Base-by-base conservation (phyloP, 1,140 invertebrate genomes). In the Drosophila pectinifera region DNA sequence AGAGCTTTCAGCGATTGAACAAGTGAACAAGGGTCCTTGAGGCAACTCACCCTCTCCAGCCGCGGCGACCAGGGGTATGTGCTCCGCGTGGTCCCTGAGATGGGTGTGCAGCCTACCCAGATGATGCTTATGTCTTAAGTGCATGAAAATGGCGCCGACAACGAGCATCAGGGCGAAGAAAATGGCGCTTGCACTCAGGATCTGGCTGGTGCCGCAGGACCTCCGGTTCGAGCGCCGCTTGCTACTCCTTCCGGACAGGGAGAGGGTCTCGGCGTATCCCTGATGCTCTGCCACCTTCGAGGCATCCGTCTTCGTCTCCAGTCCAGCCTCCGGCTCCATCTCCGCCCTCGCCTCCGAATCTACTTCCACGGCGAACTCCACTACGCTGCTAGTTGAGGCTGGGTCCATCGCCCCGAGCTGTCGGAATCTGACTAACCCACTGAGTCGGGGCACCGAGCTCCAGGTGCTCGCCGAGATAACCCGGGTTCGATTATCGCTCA, bases 141-240 rank as follows among this genome's bases (percentile, higher is more conserved):
- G 89, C 68, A 91, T 57, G 34, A 72, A 82, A 63, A 91, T 86
- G 42, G 89, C 79, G 18, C 61, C 89, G 8, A 73, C 31, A 48
- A 91, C 67, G 22, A 91, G 79, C 57, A 89, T 16, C 45, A 88
- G 57, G 4, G 76, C 67, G 5, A 80, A 4, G 49, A 67, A 53
- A 49, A 89, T 73, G 31, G 45, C 77, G 18, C 31, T 53, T 28
- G 55, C 58, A 74, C 76, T 89, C 7, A 88, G 18, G 10, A 84
- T 28, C 24, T 73, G 38, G 5, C 42, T 45, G 6, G 65, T 36
- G 45, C 46, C 22, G 7, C 56, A 84, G 24, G 55, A 67, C 18
- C 38, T 53, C 13, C 14, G 26, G 11, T 22, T 36, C 36, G 18
- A 59, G 1, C 31, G 24, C 8, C 36, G 41, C n/a, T 48, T 45